These are phyloP conservation scores for Pollachius pollachius DNA, from an alignment of 2,113 vertebrate species.

Conservation along the genomic window DNA sequence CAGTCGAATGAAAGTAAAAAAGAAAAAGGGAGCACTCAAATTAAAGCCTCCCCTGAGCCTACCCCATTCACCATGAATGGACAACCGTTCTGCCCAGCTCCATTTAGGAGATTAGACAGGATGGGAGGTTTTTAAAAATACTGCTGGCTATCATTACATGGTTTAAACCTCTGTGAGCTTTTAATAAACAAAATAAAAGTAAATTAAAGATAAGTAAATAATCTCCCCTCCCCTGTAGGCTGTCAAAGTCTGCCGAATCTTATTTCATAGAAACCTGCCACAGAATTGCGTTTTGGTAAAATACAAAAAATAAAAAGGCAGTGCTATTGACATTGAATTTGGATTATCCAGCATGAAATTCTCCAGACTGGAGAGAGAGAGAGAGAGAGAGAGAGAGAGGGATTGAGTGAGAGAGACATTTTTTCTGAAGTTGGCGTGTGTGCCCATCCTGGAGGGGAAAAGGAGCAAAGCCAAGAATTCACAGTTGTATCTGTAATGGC, in stretches of 20 bases:
- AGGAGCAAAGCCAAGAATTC: conserved; percentile 70
- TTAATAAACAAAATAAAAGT: conserved; percentile 75
- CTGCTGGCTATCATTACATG: conserved; percentile 67
- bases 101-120: conserved; percentile 58
- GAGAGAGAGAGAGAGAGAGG: not conserved
- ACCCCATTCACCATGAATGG: conserved; percentile 29
- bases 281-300: conserved; percentile 62
- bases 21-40: conserved; percentile 35
- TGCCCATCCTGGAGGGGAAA: conserved; percentile 71
- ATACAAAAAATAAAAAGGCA: conserved; percentile 42
- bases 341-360: conserved; percentile 77
- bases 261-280: conserved; percentile 68
- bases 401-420: too few relatives aligned
- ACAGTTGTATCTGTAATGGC: conserved; percentile 71
- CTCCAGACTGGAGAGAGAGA: conserved; percentile 69
- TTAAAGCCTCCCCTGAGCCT: conserved; percentile 49
- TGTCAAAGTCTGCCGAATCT: conserved; percentile 65
- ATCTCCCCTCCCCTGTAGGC: conserved; percentile 68
- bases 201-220: conserved; percentile 79
- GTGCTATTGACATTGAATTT: conserved; percentile 75
- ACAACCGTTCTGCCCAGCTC: conserved; percentile 45
- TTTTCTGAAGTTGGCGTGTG: conserved; percentile 67
- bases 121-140: conserved; percentile 65
- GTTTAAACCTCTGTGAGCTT: conserved; percentile 66
- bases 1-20: not conserved